Conservation (phyloP, 2,797 vertebrate genomes). For the Peromyscus eremicus region DNA sequence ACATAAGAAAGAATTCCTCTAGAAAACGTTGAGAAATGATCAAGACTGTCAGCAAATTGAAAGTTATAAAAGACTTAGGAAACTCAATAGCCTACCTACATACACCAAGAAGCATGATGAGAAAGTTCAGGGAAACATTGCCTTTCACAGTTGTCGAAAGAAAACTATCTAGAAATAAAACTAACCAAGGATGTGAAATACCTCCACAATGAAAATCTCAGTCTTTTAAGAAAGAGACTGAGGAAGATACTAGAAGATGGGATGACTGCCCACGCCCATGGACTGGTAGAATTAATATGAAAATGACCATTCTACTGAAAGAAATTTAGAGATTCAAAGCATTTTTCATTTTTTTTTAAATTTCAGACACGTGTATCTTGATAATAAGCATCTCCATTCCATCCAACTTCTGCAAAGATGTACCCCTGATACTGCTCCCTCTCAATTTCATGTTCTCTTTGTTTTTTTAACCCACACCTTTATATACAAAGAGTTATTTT, state of each 20-base stretch:
- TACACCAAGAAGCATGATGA: neutral
- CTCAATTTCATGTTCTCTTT: neutral
- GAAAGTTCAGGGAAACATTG: too few relatives aligned
- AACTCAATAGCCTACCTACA: too few relatives aligned
- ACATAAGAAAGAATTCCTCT: neutral
- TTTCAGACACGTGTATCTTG: too few relatives aligned
- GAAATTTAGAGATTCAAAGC: neutral
- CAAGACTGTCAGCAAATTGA: neutral
- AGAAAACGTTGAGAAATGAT: neutral
- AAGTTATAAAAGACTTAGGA: too few relatives aligned
- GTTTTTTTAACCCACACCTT: neutral
- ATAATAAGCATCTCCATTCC: neutral
- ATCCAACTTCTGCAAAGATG: too few relatives aligned
- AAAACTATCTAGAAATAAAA: neutral
- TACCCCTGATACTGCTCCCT: fast-evolving
- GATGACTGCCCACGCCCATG: neutral
- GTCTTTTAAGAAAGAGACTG: neutral
- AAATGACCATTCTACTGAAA: neutral
- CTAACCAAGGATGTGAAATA: neutral
- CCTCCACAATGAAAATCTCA: neutral
- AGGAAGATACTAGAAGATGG: neutral
- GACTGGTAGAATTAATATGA: neutral
- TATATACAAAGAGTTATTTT: neutral
- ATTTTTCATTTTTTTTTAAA: too few relatives aligned
- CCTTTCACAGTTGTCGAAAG: neutral